Evolutionary conservation across 2,888 invertebrate species (phyloP), one percentile per base, ranked within the genome.

Genomic region (Marasmarcha lunaedactyla): DNA sequence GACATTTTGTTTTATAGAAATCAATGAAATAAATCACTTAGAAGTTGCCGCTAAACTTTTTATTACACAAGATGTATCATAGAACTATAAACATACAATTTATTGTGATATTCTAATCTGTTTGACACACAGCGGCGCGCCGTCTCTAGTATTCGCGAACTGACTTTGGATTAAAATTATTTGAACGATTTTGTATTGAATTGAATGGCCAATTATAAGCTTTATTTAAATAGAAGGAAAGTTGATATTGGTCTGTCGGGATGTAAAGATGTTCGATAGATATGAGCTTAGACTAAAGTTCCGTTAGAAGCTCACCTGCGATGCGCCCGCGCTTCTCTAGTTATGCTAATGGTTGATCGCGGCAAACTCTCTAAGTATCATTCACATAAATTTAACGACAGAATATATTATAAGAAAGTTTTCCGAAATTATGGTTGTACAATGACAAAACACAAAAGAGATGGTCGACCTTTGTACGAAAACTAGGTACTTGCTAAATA

Each of bases 241-340:
- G 77, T 57, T 55, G 57, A 57, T 7, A 30, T n/a, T 10, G 30
- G 30, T 33, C 14, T 35, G 37, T 33, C 30, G 34, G 6, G 12
- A 4, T 12, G 7, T 55, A 56, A 51, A 57, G 70, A 69, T 69
- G 67, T 57, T 61, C 59, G 64, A 48, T 56, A 56, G 66, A 70
- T 72, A 65, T 62, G 62, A 59, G 56, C 63, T 61, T 57, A 59
- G 59, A 52, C 55, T 54, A 30, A 36, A 27, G 67, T 76, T 63
- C 81, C 81, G 81, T 83, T 79, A 79, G 60, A 49, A 69, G 72
- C 63, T 79, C 78, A 78, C 74, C 77, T 78, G 77, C 70, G 77
- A 77, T 78, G 77, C 70, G 77, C 69, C 60, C 63, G 74, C 71
- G 71, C 76, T 69, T 77, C 76, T 73, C 72, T 74, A 71, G 78